Conservation (phyloP, 2,888 invertebrate genomes). For the Agonopterix heracliana region DNA sequence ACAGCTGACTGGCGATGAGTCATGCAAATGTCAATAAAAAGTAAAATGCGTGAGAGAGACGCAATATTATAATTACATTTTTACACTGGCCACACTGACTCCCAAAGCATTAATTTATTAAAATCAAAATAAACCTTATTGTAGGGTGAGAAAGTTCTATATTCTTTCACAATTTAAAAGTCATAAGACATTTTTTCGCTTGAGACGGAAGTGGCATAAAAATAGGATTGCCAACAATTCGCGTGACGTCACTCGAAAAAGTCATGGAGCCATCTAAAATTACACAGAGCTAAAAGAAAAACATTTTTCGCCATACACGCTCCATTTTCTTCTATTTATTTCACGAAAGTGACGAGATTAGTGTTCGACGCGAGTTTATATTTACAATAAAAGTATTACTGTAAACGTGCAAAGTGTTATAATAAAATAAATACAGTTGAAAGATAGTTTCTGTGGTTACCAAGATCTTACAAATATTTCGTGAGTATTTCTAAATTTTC, state of each 20-base stretch:
- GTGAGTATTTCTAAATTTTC: slow-evolving; percentile 58
- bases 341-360: slow-evolving; percentile 44
- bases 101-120: slow-evolving; percentile 25
- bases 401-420: slow-evolving; percentile 7
- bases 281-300: slow-evolving; percentile 61
- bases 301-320: slow-evolving; percentile 49
- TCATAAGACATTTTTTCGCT: slow-evolving; percentile 49
- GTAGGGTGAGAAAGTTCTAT: slow-evolving; percentile 32
- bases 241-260: slow-evolving; percentile 70
- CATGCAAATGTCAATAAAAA: slow-evolving; percentile 14
- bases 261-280: slow-evolving; percentile 70
- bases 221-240: slow-evolving; percentile 75
- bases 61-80: slow-evolving; percentile 19
- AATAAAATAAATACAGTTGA: slow-evolving; percentile 22
- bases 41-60: slow-evolving; percentile 8
- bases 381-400: slow-evolving; percentile 25
- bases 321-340: slow-evolving; percentile 43
- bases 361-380: slow-evolving; percentile 48
- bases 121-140: slow-evolving; percentile 44
- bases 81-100: slow-evolving; percentile 36
- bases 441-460: slow-evolving; percentile 47
- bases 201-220: slow-evolving; percentile 66
- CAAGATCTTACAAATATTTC: slow-evolving; percentile 41
- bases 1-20: slow-evolving; percentile 19
- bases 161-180: slow-evolving; percentile 29